Evolutionary conservation across 1,140 invertebrate species (phyloP).

Genomic region (Idris sp.): DNA sequence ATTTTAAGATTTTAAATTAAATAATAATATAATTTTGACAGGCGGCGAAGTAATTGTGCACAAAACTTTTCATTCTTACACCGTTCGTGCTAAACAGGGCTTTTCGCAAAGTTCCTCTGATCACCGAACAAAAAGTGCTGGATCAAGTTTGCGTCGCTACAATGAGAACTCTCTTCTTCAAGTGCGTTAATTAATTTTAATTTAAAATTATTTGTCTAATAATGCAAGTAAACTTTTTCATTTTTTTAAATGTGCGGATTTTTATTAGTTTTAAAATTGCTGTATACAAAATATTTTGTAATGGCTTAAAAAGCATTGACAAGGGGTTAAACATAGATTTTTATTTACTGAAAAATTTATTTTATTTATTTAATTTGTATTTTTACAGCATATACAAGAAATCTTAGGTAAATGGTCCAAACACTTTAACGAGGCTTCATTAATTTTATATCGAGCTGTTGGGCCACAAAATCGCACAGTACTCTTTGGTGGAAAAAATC

Average conservation of each 20-base stretch:
- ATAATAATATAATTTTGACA: too few relatives aligned
- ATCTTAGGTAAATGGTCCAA: slow-evolving; percentile 84
- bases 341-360: too few relatives aligned
- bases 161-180: slow-evolving; percentile 85
- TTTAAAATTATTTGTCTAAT: too few relatives aligned
- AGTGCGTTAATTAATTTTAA: slow-evolving; percentile 71
- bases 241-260: too few relatives aligned
- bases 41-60: slow-evolving; percentile 81
- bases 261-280: too few relatives aligned
- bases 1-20: too few relatives aligned
- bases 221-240: too few relatives aligned
- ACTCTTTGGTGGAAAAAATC: slow-evolving; percentile 86
- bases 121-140: slow-evolving; percentile 86
- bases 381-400: slow-evolving; percentile 86
- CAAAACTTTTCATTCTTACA: slow-evolving; percentile 93
- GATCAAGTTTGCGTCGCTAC: slow-evolving; percentile 88
- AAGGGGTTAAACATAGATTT: too few relatives aligned
- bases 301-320: too few relatives aligned
- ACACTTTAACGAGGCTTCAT: slow-evolving; percentile 83
- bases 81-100: slow-evolving; percentile 90
- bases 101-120: slow-evolving; percentile 86
- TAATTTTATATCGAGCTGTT: slow-evolving; percentile 88
- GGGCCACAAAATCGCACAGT: slow-evolving; percentile 85
- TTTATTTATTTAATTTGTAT: too few relatives aligned
- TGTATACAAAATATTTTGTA: too few relatives aligned